Conservation (phyloP, 2,113 vertebrate species). For the Urocitellus parryii region DNA sequence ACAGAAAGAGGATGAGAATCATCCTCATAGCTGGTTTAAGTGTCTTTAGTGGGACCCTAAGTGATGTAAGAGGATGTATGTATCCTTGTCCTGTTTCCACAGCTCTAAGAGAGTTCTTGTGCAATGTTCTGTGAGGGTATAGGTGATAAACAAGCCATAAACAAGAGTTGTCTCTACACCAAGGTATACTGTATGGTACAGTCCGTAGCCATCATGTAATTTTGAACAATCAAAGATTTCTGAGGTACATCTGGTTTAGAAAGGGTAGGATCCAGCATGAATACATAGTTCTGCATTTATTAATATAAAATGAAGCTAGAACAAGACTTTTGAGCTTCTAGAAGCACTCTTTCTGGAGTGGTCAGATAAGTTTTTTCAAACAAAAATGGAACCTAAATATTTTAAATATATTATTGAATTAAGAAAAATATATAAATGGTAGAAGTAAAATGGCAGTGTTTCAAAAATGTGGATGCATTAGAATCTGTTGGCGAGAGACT, state of each 20-base stretch:
- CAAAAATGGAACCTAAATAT: not conserved
- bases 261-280: not conserved
- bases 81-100: not conserved
- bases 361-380: not conserved
- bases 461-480: not conserved
- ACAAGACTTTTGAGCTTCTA: not conserved
- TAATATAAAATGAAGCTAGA: not conserved
- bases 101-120: not conserved
- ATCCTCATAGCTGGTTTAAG: not conserved
- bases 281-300: not conserved
- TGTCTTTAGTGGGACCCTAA: not conserved
- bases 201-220: not conserved
- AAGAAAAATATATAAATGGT: not conserved
- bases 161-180: too few relatives aligned
- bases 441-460: not conserved
- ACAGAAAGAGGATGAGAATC: too few relatives aligned
- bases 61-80: not conserved
- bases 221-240: not conserved
- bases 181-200: accelerated
- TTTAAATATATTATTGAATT: not conserved
- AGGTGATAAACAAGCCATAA: not conserved
- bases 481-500: too few relatives aligned
- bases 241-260: not conserved
- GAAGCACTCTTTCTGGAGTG: not conserved
- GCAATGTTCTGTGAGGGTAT: not conserved